phyloP scores from a whole-genome alignment of 2,888 invertebrate genomes.

The Ennomos fuscantarius region DNA sequence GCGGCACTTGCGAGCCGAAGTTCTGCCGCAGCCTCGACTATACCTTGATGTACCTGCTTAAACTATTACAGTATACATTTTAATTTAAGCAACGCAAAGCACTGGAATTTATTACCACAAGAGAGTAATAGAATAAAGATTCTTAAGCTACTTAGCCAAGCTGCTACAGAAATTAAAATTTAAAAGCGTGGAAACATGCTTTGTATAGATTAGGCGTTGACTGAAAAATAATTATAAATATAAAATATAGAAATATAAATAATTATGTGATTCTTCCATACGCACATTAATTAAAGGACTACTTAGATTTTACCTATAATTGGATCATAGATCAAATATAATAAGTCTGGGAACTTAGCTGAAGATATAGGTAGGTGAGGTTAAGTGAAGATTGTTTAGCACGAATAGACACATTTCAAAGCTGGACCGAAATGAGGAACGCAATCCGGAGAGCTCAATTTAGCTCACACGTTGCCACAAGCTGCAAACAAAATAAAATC shows the following conservation, averaged over 20 bases:
- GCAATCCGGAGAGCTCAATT: neutral
- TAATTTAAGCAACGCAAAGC: conserved; percentile 26
- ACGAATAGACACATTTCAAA: no score
- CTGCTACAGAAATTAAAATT: conserved; percentile 1
- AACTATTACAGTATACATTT: conserved; percentile 30
- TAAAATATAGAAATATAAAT: no score
- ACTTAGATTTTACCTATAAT: no score
- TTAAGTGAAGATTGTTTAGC: no score
- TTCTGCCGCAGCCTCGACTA: conserved; percentile 33
- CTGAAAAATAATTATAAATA: no score
- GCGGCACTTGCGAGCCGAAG: conserved; percentile 31
- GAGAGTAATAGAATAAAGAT: conserved; percentile 14
- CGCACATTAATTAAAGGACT: no score
- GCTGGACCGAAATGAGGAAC: neutral
- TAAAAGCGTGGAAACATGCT: neutral
- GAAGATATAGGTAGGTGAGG: no score
- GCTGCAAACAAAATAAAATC: conserved; percentile 1
- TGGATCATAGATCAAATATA: no score
- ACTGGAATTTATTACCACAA: conserved; percentile 23
- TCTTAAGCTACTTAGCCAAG: conserved; percentile 15
- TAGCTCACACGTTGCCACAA: neutral
- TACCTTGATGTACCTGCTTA: conserved; percentile 32
- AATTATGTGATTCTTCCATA: no score
- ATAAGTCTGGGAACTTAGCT: no score
- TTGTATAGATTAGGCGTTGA: no score